Evolutionary conservation across 2,797 vertebrate species (phyloP), one percentile per base, ranked within the genome.

Genomic region (Coendou prehensilis): DNA sequence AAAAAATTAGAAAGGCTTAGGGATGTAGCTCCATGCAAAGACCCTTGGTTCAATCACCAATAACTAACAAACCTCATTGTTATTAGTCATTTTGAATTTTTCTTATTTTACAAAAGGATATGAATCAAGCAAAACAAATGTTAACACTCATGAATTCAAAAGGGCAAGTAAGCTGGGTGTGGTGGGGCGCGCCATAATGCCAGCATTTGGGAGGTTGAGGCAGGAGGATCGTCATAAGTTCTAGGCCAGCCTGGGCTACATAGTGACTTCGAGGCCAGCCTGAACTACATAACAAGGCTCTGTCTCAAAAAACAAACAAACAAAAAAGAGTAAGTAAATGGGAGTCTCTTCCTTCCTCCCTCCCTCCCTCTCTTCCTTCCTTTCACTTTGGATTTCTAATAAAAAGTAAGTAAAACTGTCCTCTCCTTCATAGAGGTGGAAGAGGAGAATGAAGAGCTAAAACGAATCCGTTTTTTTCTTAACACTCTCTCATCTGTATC

Each of bases 381-480:
- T 52, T 26, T 11, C 41, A 10, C 54, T 22, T 52, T 90, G 81
- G 8, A 37, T 52, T 63, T 37, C 73, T 78, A 79, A 54, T 47
- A 26, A 71, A 54, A 88, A 80, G 45, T 56, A 75, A 57, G 17
- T 56, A 37, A 61, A 15, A 33, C 9, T 3, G 3, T 10, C 20
- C 33, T 86, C 59, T 71, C n/a, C 59, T 61, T 50, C 84, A 75
- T n/a, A 7, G 13, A 86, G 73, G 6, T 41, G 2, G 6, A 0
- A 9, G 59, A n/a, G 9, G 26, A 92, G 37, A 41, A 71, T 57
- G 54, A 64, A 96, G 84, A 90, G 14, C n/a, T 97, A 54, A 85
- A 92, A 37, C 2, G 0, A 84, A 80, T 89, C 6, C 28, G 1
- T 22, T 76, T 26, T 20, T 64, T 52, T 37, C 64, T 92, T 67